Percentiles rank a stretch among this genome's conserved stretches.
phyloP scores from a whole-genome alignment of 2,113 vertebrate genomes.

The Potamarius usumacintae region DNA sequence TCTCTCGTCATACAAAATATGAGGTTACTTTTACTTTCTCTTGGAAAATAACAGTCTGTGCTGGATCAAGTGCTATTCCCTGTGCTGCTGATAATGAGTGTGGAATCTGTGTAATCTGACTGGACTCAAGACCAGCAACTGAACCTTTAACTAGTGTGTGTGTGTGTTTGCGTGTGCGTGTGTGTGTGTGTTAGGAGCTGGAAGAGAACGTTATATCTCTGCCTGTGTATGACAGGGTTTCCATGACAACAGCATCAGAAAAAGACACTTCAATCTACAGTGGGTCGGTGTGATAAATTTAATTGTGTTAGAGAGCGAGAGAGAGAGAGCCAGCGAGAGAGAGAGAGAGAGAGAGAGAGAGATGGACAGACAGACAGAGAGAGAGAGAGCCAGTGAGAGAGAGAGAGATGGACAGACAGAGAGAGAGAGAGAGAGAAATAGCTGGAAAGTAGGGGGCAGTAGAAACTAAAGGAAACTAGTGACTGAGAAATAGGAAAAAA shows the following conservation, averaged over 20 bases:
- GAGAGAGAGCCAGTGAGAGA: background rate
- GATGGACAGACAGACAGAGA: background rate
- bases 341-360: background rate
- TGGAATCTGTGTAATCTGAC: background rate
- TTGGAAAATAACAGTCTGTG: background rate
- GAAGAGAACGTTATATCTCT: background rate
- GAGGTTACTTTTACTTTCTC: background rate
- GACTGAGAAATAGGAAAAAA: background rate
- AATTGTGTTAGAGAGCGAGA: conserved; percentile 4
- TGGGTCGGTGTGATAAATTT: conserved; percentile 33
- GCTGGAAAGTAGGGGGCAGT: background rate
- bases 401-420: background rate
- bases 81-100: background rate
- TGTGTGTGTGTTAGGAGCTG: background rate
- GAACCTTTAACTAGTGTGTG: background rate
- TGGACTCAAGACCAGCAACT: background rate
- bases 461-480: background rate
- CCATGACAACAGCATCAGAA: conserved; percentile 32
- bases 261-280: background rate
- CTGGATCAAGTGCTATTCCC: background rate
- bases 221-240: conserved; percentile 1
- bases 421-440: background rate
- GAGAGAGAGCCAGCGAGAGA: background rate
- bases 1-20: too few species aligned
- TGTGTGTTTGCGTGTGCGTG: background rate